Evolutionary conservation across 1,140 invertebrate species (phyloP).

Genomic region (Choristoneura fumiferana): DNA sequence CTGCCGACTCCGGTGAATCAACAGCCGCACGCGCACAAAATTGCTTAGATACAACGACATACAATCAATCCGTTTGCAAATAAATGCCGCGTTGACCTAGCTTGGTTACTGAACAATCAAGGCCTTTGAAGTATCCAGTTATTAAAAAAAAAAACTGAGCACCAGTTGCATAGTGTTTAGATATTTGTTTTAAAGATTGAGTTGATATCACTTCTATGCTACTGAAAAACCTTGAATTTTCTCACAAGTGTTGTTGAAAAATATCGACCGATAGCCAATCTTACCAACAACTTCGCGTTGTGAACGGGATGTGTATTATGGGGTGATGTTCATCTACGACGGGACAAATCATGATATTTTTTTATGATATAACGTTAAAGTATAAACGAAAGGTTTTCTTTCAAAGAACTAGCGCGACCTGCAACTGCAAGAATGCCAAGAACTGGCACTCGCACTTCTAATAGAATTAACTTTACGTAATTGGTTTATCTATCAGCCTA

Average conservation of each 20-base stretch:
- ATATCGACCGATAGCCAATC: not conserved
- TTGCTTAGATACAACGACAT: slow-evolving; percentile 36
- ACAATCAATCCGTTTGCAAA: slow-evolving; percentile 46
- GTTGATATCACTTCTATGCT: too few species aligned
- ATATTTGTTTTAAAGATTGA: too few species aligned
- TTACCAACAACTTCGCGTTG: slow-evolving; percentile 39
- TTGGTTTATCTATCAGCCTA: slow-evolving; percentile 51
- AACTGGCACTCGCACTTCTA: slow-evolving; percentile 31
- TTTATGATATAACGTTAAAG: too few species aligned
- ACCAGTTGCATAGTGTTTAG: slow-evolving; percentile 26
- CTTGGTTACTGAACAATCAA: slow-evolving; percentile 40
- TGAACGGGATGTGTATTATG: slow-evolving; percentile 24
- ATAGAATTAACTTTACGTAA: slow-evolving; percentile 52
- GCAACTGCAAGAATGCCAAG: slow-evolving; percentile 25
- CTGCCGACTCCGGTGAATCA: slow-evolving; percentile 42
- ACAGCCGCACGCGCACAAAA: slow-evolving; percentile 33
- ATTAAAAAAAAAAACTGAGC: slow-evolving; percentile 22
- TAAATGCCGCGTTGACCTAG: slow-evolving; percentile 25
- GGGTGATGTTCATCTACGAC: slow-evolving; percentile 22
- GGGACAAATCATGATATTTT: not conserved
- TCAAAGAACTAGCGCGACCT: not conserved
- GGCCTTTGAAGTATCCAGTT: too few species aligned
- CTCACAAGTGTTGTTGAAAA: not conserved
- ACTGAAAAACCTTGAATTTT: not conserved
- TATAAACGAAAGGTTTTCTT: not conserved